These are phyloP conservation scores for Rachycentron canadum DNA, from an alignment of 2,797 vertebrate species.

Conservation along the genomic window DNA sequence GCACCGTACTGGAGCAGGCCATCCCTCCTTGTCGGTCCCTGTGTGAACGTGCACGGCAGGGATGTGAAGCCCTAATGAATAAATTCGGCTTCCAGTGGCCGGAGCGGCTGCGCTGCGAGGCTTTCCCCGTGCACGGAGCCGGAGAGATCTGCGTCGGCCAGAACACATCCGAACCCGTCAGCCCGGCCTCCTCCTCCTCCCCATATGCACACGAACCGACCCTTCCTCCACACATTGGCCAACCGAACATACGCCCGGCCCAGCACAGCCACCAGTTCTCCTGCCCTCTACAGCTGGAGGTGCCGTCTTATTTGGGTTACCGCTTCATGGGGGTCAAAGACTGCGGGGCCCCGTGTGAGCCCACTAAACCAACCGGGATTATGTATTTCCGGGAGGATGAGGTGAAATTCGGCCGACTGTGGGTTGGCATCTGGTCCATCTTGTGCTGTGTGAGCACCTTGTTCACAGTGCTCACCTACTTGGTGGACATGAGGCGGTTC, in stretches of 20 bases:
- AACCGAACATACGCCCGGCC: slow-evolving; percentile 59
- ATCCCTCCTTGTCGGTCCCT: slow-evolving; percentile 93
- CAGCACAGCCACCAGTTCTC: slow-evolving; percentile 85
- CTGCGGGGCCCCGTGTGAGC: slow-evolving; percentile 97
- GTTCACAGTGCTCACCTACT: slow-evolving; percentile 96
- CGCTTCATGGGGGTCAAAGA: slow-evolving; percentile 94
- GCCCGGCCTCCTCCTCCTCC: slow-evolving; percentile 86
- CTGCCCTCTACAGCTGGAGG: slow-evolving; percentile 93
- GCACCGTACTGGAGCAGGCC: slow-evolving; percentile 96
- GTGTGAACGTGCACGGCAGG: slow-evolving; percentile 92
- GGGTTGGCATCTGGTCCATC: slow-evolving; percentile 98
- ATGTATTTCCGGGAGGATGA: slow-evolving; percentile 98
- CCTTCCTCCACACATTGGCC: slow-evolving; percentile 74
- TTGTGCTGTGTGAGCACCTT: slow-evolving; percentile 96
- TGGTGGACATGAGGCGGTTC: slow-evolving; percentile 97
- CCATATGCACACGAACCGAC: slow-evolving; percentile 86
- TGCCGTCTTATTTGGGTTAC: slow-evolving; percentile 94
- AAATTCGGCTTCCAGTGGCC: slow-evolving; percentile 98
- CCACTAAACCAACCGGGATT: slow-evolving; percentile 90
- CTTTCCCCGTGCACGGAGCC: slow-evolving; percentile 92
- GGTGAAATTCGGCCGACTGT: slow-evolving; percentile 94
- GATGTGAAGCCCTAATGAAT: slow-evolving; percentile 95
- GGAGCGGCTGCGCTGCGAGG: slow-evolving; percentile 92
- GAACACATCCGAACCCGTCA: slow-evolving; percentile 91
- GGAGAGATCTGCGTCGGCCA: slow-evolving; percentile 95